A percentile compares a stretch with the other conserved stretches of the same genome.
Conservation (phyloP, 2,797 vertebrate genomes). For the Thamnophis elegans region DNA sequence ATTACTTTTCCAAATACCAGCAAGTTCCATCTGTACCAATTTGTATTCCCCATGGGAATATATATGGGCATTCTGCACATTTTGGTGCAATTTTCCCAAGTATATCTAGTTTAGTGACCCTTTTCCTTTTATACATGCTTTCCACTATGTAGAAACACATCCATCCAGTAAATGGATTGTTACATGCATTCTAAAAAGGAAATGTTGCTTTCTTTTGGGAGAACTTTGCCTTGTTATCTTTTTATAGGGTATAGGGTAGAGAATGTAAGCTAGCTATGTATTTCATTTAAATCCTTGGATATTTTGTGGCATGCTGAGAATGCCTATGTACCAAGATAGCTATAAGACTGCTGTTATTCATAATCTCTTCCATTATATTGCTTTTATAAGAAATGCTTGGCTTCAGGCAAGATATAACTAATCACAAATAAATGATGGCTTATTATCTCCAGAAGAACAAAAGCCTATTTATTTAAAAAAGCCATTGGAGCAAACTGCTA, state of each 20-base stretch:
- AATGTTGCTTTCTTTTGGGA: neutral
- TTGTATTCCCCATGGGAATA: neutral
- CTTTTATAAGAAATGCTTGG: constrained; percentile 6
- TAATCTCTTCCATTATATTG: constrained; percentile 26
- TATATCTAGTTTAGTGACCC: neutral
- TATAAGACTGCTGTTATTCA: neutral
- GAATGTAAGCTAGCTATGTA: constrained; percentile 14
- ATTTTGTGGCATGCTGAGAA: constrained; percentile 22
- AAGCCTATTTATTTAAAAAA: constrained; percentile 2
- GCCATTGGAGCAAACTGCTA: neutral
- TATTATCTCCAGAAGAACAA: constrained; percentile 2
- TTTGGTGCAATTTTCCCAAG: neutral
- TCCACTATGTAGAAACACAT: neutral
- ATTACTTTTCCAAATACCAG: neutral
- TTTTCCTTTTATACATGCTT: neutral
- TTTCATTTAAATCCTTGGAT: constrained; percentile 25
- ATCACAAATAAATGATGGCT: constrained; percentile 33
- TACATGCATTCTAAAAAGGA: neutral
- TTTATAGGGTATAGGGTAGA: constrained; percentile 5
- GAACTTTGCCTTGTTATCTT: neutral
- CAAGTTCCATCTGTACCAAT: neutral
- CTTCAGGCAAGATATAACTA: constrained; percentile 19
- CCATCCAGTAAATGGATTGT: neutral
- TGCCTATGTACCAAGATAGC: constrained; percentile 13
- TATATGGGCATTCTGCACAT: neutral